Conservation (phyloP, 2,797 vertebrate genomes). For the Erethizon dorsatum region DNA sequence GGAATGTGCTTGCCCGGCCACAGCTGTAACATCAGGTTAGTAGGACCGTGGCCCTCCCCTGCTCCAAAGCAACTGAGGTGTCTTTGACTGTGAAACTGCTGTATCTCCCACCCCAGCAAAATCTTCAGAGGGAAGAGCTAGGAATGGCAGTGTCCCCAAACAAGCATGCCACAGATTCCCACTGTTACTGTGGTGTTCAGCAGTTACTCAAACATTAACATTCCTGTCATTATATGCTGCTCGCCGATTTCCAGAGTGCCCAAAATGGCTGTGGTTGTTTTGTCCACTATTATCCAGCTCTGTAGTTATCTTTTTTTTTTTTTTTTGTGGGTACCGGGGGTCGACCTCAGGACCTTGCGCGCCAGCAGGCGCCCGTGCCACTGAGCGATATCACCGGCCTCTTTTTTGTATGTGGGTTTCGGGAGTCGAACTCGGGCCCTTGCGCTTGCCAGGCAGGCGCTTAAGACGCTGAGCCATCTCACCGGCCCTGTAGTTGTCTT, state of each 20-base stretch:
- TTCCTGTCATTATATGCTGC: neutral
- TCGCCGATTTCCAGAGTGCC: neutral
- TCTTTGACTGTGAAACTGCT: neutral
- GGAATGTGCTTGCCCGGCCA: neutral
- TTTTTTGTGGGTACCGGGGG: no score
- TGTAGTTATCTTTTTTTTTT: neutral
- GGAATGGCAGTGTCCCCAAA: neutral
- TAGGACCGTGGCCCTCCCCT: neutral
- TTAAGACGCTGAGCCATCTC: no score
- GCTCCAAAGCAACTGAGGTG: neutral
- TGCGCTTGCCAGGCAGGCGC: no score
- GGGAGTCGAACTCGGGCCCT: no score
- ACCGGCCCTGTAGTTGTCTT: no score
- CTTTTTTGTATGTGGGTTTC: no score
- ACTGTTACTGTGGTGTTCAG: neutral
- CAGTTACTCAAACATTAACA: neutral
- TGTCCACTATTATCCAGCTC: conserved; percentile 1
- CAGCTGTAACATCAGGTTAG: neutral
- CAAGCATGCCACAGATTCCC: conserved; percentile 1
- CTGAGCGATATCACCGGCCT: no score
- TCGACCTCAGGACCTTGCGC: no score
- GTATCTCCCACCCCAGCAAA: neutral
- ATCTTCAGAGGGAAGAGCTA: neutral
- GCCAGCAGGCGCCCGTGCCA: no score
- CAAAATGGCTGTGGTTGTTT: conserved; percentile 1